phyloP scores from a whole-genome alignment of 1,140 invertebrate species.

The Tetramorium simillimum region DNA sequence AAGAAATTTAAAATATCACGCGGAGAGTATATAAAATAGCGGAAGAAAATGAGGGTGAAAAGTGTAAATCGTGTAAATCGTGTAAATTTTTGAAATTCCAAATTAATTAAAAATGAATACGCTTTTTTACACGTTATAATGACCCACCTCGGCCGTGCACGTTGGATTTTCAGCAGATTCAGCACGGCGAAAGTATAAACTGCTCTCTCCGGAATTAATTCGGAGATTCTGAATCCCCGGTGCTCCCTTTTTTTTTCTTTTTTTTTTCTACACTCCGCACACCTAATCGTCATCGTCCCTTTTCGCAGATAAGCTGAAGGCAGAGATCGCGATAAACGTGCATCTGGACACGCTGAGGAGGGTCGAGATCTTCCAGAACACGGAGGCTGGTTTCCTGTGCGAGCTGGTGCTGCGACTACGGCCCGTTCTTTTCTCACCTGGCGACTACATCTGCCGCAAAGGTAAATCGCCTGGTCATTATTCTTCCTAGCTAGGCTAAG shows the following conservation, averaged over 20 bases:
- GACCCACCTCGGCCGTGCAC: neutral
- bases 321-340: constrained; percentile 99
- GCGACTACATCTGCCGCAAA: constrained; percentile 99
- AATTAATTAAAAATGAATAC: neutral
- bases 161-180: neutral
- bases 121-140: neutral
- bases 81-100: constrained; percentile 8
- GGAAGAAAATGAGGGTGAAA: neutral
- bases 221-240: neutral
- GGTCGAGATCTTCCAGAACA: constrained; percentile 99
- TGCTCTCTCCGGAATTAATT: neutral
- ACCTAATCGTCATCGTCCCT: neutral
- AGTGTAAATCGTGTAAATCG: neutral
- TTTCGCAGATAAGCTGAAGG: constrained; percentile 96
- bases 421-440: constrained; percentile 98
- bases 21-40: neutral
- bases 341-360: constrained; percentile 98
- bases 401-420: constrained; percentile 97
- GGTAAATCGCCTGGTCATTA: constrained; percentile 87
- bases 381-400: constrained; percentile 99
- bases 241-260: neutral
- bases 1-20: neutral
- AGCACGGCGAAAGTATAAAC: neutral
- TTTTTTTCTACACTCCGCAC: neutral
- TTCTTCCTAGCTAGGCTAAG: neutral